These are phyloP conservation scores for Ceyx erithaca DNA, from an alignment of 2,797 vertebrate species.

Conservation along the genomic window DNA sequence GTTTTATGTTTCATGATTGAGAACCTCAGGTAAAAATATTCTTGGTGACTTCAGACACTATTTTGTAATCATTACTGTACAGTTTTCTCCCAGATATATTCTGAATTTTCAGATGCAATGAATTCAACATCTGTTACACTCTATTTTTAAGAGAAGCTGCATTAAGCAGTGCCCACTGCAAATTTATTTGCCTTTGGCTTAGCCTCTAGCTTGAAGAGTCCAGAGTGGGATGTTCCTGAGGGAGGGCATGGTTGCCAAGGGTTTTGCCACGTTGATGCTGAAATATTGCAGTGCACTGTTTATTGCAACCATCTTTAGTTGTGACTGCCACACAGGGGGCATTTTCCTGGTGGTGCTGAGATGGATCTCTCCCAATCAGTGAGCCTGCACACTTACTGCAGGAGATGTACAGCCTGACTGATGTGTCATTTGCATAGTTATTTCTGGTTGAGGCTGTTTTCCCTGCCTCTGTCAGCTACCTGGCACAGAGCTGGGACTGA, in stretches of 20 bases:
- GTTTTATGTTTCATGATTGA: slow-evolving; percentile 39
- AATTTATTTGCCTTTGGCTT: slow-evolving; percentile 73
- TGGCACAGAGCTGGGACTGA: no score
- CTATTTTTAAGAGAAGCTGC: slow-evolving; percentile 35
- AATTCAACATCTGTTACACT: slow-evolving; percentile 51
- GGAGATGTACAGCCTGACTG: neutral
- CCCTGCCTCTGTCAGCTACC: neutral
- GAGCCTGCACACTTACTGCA: accelerated
- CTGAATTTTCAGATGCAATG: slow-evolving; percentile 14
- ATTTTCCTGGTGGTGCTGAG: neutral
- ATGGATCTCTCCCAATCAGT: neutral
- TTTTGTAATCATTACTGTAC: slow-evolving; percentile 41
- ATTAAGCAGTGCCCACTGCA: slow-evolving; percentile 70
- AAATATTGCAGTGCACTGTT: neutral
- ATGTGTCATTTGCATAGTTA: neutral
- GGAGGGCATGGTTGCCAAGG: neutral
- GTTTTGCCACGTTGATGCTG: neutral
- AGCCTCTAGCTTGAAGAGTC: slow-evolving; percentile 72
- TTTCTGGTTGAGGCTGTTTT: neutral
- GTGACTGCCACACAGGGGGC: neutral
- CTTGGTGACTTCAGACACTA: slow-evolving; percentile 45
- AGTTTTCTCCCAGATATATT: slow-evolving; percentile 29
- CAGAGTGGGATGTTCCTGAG: neutral
- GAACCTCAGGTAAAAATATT: slow-evolving; percentile 54
- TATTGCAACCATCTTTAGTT: neutral